Evolutionary conservation across 2,113 vertebrate species (phyloP).

Genomic region (Callipepla squamata): DNA sequence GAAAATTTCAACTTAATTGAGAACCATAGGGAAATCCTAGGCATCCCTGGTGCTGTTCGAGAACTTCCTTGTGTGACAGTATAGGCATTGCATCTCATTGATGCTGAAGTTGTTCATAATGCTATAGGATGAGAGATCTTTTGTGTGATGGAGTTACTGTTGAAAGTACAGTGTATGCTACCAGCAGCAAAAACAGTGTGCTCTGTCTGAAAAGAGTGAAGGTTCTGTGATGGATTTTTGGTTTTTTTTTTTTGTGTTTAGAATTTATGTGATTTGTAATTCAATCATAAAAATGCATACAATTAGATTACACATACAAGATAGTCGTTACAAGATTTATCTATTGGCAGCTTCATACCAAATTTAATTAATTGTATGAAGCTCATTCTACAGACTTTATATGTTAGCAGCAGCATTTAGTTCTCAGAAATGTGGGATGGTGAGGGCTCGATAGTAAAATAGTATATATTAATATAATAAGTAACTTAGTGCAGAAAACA

Average conservation of each 20-base stretch:
- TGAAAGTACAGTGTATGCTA: conserved; percentile 78
- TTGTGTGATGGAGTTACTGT: conserved; percentile 79
- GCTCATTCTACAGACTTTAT: neutral
- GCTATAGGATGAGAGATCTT: conserved; percentile 83
- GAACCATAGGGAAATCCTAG: conserved; percentile 82
- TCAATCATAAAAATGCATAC: neutral
- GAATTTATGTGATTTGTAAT: neutral
- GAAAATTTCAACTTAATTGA: conserved; percentile 75
- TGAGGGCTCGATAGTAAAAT: neutral
- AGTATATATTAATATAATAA: neutral
- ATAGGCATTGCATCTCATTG: conserved; percentile 76
- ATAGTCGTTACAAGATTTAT: neutral
- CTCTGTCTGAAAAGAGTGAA: conserved; percentile 67
- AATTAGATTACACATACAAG: neutral
- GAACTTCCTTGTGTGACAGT: conserved; percentile 83
- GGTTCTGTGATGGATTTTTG: neutral
- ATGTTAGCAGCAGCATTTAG: neutral
- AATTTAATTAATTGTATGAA: neutral
- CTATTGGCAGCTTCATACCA: neutral
- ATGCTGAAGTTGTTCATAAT: conserved; percentile 80
- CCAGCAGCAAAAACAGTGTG: conserved; percentile 70
- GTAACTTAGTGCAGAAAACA: neutral
- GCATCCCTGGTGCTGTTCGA: conserved; percentile 72
- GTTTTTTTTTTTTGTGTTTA: neutral
- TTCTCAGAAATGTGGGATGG: neutral